Conservation (phyloP, 2,888 invertebrate genomes). For the Pachliopta kotzebuea region DNA sequence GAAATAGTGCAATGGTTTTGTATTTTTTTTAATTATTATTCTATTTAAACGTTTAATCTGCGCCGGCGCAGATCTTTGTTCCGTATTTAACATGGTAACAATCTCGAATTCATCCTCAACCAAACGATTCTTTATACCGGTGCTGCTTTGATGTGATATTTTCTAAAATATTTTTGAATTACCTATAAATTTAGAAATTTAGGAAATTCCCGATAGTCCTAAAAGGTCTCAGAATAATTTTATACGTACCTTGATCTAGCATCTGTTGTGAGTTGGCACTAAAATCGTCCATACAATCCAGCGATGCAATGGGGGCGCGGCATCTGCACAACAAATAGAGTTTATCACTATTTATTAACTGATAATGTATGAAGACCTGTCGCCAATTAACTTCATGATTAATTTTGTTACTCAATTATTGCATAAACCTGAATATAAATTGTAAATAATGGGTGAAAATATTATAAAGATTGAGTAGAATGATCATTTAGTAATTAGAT, state of each 20-base stretch:
- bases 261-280: conserved; percentile 83
- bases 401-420: background rate
- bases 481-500: too few relatives aligned
- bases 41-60: too few relatives aligned
- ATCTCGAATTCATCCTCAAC: too few relatives aligned
- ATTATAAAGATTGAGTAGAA: background rate
- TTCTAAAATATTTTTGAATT: too few relatives aligned
- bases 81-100: too few relatives aligned
- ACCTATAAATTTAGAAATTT: too few relatives aligned
- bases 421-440: background rate
- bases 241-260: conserved; percentile 71
- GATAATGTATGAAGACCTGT: background rate
- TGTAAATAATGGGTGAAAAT: background rate
- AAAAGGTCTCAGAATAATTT: background rate
- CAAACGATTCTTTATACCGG: too few relatives aligned
- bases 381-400: background rate
- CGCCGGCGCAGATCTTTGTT: too few relatives aligned
- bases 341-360: background rate
- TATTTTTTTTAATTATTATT: too few relatives aligned
- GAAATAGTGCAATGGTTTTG: too few relatives aligned
- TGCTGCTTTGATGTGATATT: too few relatives aligned
- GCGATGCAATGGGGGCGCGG: conserved; percentile 94
- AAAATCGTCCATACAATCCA: conserved; percentile 97
- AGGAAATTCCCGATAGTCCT: too few relatives aligned
- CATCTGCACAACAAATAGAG: conserved; percentile 79